Evolutionary conservation across 2,797 vertebrate genomes (phyloP), one percentile per base, ranked within the genome.

Genomic region (Clarias laeviceps): DNA sequence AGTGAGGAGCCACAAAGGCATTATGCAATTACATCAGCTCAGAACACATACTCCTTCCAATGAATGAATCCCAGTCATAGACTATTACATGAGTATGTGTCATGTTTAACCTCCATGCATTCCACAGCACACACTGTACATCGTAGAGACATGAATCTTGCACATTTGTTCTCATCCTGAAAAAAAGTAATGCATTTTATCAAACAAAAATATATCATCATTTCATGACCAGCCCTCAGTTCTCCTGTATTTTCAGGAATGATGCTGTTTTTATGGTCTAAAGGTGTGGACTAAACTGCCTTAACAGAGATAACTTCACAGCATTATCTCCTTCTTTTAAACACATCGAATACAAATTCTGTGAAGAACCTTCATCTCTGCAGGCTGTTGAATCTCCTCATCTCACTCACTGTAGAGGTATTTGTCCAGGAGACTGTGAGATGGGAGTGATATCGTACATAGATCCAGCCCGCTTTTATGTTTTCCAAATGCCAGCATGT

Each of bases 401-500:
- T 86, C 77, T 87, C 74, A 80, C 82, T 82, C 20, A 14, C 82
- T 83, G 72, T 59, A 85, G 59, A 85, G 72, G 83, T 87, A 82
- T 85, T 88, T 89, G 81, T 80, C 22, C 82, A 82, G 77, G 86
- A 86, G 86, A 85, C 80, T 82, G 84, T 86, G 50, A 86, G 76
- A 59, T 74, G 76, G 50, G 24, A 86, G 74, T 70, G 22, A 64
- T 84, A 80, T 45, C 61, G 81, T 86, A 86, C 76, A 85, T 65
- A 62, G 82, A 83, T 84, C 64, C 70, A 70, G 56, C 5, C 80
- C 78, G 65, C 82, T 88, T 87, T 87, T 83, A 87, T 87, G 74
- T 86, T 74, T 82, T 80, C 34, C 84, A 90, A 87, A 88, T 90
- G 86, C 84, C 87, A 90, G 82, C 54, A 27, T 83, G 79, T 73